Evolutionary conservation across 2,113 vertebrate genomes (phyloP), one percentile per base, ranked within the genome.

Genomic region (Mesembrinibis cayennensis): DNA sequence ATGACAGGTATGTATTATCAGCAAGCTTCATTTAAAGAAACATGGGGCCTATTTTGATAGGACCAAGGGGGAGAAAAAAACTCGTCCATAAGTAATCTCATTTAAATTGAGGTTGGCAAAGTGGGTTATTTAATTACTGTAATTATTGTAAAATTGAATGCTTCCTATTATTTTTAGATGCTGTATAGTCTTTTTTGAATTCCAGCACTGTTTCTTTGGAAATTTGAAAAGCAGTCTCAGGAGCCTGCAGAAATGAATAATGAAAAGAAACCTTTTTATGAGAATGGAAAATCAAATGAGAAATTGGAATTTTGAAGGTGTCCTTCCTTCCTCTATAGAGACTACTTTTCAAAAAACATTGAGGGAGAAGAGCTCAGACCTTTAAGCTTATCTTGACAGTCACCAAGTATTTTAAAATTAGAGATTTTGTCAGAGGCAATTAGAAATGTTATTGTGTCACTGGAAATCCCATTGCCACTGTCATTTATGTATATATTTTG

Each of bases 1-100:
- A 77, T 90, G 90, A 97, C 95, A 91, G 61, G n/a, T 91, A 82
- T 71, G 53, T 66, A 81, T 89, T 96, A 97, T 80, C 93, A 96
- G 55, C 36, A 95, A 95, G 30, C 53, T 79, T 93, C 23, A 26
- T 84, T 96, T 95, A 96, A 95, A 91, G 70, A 90, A 92, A 67
- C 27, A 47, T 36, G 55, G 67, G 49, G 16, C 8, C 94, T 93
- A 67, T 90, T 89, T 96, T 69, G 58, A 89, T 80, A 67, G 16
- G 26, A 95, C 67, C 50, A 71, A 78, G 32, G 47, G 40, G 77
- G 23, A 77, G 27, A 69, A 67, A 83, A 86, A 44, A 26, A 2
- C 50, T 66, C 10, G 69, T 67, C n/a, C 26, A 62, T 53, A 87
- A 85, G 30, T 90, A 94, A 90, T 69, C 58, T 78, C 6, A 90